Base-by-base conservation (phyloP, 2,888 invertebrate genomes). In the Pristionchus japonicus region DNA sequence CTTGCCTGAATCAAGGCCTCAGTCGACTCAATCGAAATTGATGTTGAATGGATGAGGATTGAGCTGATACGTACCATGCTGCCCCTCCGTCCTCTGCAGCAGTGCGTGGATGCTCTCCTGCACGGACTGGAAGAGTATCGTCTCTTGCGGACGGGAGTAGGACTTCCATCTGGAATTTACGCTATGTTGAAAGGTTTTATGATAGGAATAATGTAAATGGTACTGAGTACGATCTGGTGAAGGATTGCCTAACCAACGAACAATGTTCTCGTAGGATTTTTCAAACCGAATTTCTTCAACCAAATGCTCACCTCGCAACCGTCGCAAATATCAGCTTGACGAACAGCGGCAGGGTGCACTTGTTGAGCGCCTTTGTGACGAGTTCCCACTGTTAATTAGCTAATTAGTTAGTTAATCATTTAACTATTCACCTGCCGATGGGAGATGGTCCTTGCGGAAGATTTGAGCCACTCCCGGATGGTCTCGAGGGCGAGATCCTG, bases 251-350 rank as follows among this genome's bases (percentile, higher is more conserved):
- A n/a, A n/a, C n/a, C n/a, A n/a, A n/a, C n/a, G n/a, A n/a, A n/a
- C n/a, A n/a, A n/a, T n/a, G n/a, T n/a, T n/a, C n/a, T n/a, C n/a
- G n/a, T n/a, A n/a, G n/a, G n/a, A n/a, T n/a, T n/a, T n/a, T n/a
- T n/a, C n/a, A n/a, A n/a, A n/a, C n/a, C n/a, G n/a, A n/a, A n/a
- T n/a, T n/a, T n/a, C n/a, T n/a, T n/a, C n/a, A n/a, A n/a, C n/a
- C n/a, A n/a, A n/a, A n/a, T n/a, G n/a, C 67, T 23, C 9, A 90
- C 91, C 43, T 89, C 9, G 91, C 89, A 0, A 99, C 97, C 95
- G 99, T 98, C 23, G 98, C 99, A 95, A 98, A 98, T 0, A 99
- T 98, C 74, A 99, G 95, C 95, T 99, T 99, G 0, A 99, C 98
- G 94, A 98, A 99, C 90, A 99, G 97, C 0, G 99, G 98, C 87